Evolutionary conservation across 2,888 invertebrate species (phyloP).

Genomic region (Psylliodes chrysocephalus): DNA sequence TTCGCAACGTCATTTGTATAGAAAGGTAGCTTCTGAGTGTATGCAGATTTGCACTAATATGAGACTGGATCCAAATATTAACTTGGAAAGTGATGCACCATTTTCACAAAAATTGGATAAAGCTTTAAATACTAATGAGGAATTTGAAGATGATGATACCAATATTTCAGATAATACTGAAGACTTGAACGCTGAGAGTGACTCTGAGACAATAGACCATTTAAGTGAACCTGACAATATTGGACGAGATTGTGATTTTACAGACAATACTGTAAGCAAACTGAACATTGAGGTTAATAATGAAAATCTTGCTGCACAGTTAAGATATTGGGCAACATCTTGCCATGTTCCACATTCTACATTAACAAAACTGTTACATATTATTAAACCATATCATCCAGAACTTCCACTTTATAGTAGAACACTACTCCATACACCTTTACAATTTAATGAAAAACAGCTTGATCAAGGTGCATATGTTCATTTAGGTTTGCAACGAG

Average conservation of each 20-base stretch:
- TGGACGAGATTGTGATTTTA: too few relatives aligned
- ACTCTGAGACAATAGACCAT: background rate
- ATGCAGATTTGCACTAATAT: background rate
- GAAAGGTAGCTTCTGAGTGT: conserved; percentile 5
- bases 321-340: too few relatives aligned
- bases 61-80: conserved; percentile 2
- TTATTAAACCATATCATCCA: conserved; percentile 13
- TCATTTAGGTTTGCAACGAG: too few relatives aligned
- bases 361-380: background rate
- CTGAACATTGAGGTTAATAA: too few relatives aligned
- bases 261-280: too few relatives aligned
- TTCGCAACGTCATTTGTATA: conserved; percentile 1
- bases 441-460: background rate
- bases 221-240: background rate
- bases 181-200: conserved; percentile 1
- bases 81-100: conserved; percentile 1
- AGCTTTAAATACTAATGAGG: background rate
- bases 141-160: background rate
- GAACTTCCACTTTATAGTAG: conserved; percentile 33
- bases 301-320: too few relatives aligned
- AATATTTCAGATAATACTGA: background rate
- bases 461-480: conserved; percentile 25
- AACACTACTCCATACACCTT: conserved; percentile 32
- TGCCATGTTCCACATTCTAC: background rate
- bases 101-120: conserved; percentile 1